A percentile compares a stretch with the other conserved stretches of the same genome.
phyloP scores from a whole-genome alignment of 2,797 vertebrate species.

The Monodelphis domestica region DNA sequence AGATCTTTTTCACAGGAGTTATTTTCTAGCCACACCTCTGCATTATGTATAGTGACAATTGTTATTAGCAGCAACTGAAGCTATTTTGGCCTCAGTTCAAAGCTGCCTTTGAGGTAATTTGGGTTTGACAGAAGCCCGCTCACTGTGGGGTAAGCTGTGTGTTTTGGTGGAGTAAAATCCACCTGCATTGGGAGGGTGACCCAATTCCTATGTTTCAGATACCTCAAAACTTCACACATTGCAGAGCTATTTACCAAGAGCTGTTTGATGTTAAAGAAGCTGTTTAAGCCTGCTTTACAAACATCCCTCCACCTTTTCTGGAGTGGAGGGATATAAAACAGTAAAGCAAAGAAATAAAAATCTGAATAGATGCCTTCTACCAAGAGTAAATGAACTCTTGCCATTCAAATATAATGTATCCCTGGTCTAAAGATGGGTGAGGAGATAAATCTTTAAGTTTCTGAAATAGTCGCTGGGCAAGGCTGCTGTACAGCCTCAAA shows the following conservation, averaged over 20 bases:
- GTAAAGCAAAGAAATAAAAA: not conserved
- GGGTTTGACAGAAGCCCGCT: conserved; percentile 32
- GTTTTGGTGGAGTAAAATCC: conserved; percentile 41
- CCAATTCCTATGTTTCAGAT: conserved; percentile 33
- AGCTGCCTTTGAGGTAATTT: conserved; percentile 68
- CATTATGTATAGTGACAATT: conserved; percentile 33
- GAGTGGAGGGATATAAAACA: not conserved
- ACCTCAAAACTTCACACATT: conserved; percentile 21
- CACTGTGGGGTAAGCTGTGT: not conserved
- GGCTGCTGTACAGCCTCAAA: not conserved
- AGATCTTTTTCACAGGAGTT: not conserved
- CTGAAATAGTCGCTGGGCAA: not conserved
- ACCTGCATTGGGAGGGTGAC: conserved; percentile 18
- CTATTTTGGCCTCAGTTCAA: conserved; percentile 64
- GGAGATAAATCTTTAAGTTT: not conserved
- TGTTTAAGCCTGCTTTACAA: conserved; percentile 39
- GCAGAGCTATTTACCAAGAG: conserved; percentile 30
- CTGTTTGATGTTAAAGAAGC: conserved; percentile 11
- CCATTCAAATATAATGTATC: not conserved
- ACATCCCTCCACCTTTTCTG: not conserved
- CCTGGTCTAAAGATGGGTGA: not conserved
- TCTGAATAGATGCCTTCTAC: not conserved
- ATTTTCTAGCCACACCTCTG: not conserved
- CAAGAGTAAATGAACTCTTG: not conserved
- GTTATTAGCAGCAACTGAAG: conserved; percentile 67